These are phyloP conservation scores for Malurus melanocephalus DNA, from an alignment of 2,113 vertebrate genomes.

Conservation along the genomic window DNA sequence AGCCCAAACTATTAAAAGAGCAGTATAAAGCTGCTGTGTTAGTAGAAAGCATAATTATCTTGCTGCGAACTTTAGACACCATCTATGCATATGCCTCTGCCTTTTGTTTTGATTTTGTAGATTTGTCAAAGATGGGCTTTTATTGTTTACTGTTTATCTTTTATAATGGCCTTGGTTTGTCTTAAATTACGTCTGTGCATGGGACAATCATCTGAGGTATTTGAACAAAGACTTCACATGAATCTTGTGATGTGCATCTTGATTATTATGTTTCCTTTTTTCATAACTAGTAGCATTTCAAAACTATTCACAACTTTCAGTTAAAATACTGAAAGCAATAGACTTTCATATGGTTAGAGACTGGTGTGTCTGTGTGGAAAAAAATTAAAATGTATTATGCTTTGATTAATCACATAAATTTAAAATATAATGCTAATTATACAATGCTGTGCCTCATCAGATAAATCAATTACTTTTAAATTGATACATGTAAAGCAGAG, in stretches of 20 bases:
- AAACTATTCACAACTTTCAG: not conserved
- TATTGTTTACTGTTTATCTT: not conserved
- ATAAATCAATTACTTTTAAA: constrained; percentile 59
- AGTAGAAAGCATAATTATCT: not conserved
- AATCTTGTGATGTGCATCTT: not conserved
- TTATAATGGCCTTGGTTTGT: not conserved
- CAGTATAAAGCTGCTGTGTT: not conserved
- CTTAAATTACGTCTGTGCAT: not conserved
- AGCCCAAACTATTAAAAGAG: not conserved
- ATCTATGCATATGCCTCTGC: not conserved
- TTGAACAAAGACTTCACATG: not conserved
- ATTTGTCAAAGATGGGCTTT: not conserved
- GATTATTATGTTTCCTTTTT: not conserved
- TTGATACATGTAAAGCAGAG: constrained; percentile 15
- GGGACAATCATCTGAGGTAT: not conserved
- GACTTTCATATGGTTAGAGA: not conserved
- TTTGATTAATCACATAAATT: constrained; percentile 47
- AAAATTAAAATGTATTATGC: constrained; percentile 1
- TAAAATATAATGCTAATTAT: constrained; percentile 49
- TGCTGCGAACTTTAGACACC: not conserved
- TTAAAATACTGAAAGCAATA: not conserved
- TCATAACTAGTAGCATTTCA: not conserved
- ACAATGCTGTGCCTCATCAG: constrained; percentile 20
- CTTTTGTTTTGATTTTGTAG: not conserved
- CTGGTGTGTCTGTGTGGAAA: not conserved